These are phyloP conservation scores for Pseudanteris insignis DNA, from an alignment of 2,888 invertebrate species.

Conservation along the genomic window DNA sequence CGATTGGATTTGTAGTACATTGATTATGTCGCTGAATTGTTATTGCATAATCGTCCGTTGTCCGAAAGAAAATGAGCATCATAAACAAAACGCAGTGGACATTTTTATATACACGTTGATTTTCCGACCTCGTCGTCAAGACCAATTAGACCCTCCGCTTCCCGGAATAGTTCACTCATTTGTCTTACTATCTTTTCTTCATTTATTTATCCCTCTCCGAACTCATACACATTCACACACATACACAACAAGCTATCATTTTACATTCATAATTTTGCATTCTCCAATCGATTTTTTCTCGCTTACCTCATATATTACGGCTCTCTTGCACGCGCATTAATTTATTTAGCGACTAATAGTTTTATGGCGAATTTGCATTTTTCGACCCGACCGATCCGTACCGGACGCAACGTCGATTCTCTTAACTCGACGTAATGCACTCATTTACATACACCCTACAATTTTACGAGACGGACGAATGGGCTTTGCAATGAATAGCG, in stretches of 20 bases:
- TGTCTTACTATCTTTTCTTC: conserved; percentile 34
- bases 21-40: no score
- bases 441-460: conserved; percentile 28
- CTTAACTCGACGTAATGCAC: conserved; percentile 30
- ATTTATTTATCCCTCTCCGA: conserved; percentile 11
- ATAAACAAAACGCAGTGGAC: no score
- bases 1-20: no score
- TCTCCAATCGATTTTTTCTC: conserved; percentile 15
- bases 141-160: conserved; percentile 64
- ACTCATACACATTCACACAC: not conserved
- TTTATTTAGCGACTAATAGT: no score
- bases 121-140: no score
- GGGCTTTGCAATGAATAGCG: conserved; percentile 39
- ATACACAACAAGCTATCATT: conserved; percentile 25
- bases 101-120: no score
- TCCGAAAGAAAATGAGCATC: no score
- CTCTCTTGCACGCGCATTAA: no score
- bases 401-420: not conserved
- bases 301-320: conserved; percentile 30
- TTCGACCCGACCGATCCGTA: no score
- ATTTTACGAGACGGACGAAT: conserved; percentile 38
- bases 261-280: conserved; percentile 32
- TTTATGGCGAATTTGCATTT: no score
- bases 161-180: conserved; percentile 55
- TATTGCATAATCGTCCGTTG: no score